phyloP scores from a whole-genome alignment of 2,797 vertebrate genomes.

The Myotis findleyi region DNA sequence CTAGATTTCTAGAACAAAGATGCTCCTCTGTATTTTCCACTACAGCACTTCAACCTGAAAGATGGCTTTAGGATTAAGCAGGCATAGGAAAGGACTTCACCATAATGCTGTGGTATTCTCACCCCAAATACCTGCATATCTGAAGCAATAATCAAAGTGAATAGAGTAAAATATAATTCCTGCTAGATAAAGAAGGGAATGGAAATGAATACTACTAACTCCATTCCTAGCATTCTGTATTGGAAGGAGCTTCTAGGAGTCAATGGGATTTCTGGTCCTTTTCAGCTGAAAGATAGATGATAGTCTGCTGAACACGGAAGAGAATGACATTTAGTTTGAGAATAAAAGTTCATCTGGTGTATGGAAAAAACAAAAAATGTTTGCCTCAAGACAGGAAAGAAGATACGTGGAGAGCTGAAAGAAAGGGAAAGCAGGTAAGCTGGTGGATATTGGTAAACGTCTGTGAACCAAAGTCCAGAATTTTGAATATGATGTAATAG shows the following conservation, averaged over 20 bases:
- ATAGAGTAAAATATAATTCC: slow-evolving; percentile 47
- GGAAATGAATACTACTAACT: slow-evolving; percentile 13
- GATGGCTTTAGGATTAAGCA: slow-evolving; percentile 12
- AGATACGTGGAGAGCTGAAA: background rate
- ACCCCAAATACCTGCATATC: background rate
- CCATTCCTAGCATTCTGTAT: background rate
- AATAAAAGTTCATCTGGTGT: slow-evolving; percentile 23
- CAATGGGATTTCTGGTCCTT: slow-evolving; percentile 33
- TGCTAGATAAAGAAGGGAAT: slow-evolving; percentile 10
- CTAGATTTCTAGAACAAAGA: slow-evolving; percentile 38
- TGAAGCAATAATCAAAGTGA: background rate
- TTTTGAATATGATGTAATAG: slow-evolving; percentile 24
- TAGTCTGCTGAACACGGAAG: background rate
- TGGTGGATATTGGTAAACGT: background rate
- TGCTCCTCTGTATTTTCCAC: background rate
- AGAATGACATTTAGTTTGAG: background rate
- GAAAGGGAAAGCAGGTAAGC: slow-evolving; percentile 51
- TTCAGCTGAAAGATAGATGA: background rate
- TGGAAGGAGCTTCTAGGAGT: slow-evolving; percentile 19
- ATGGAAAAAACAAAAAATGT: background rate
- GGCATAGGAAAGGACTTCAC: background rate
- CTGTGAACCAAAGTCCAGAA: slow-evolving; percentile 35
- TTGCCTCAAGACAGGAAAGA: slow-evolving; percentile 23
- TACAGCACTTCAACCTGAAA: background rate
- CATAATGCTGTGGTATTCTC: background rate